Base-by-base conservation (phyloP, 2,888 invertebrate species). In the Caradrina clavipalpis region DNA sequence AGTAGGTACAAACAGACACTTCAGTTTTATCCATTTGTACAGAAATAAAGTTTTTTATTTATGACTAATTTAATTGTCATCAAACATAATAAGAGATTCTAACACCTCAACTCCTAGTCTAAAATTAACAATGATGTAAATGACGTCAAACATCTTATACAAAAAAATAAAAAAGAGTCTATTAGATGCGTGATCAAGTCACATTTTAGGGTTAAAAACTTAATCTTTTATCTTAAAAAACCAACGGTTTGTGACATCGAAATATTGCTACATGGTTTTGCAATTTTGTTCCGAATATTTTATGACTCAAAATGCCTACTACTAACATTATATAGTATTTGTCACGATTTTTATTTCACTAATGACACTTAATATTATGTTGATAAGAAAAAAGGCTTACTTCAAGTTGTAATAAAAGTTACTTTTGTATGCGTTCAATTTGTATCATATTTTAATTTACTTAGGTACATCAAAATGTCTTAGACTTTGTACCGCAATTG, bases 191-290 rank as follows among this genome's bases (percentile, higher is more conserved):
- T 73, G 65, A 66, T 78, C 79, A 72, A 76, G 59, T 69, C 75
- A 82, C 78, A 82, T 86, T 86, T 84, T 80, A 80, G 77, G 73
- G 76, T 76, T 78, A 69, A 74, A 78, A 78, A 82, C 73, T 77
- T 82, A 83, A 85, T 86, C 84, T 87, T 87, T 86, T 80, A 75
- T 73, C 72, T 73, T 53, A 47, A 64, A 35, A 45, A 61, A 60
- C 65, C 71, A 82, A 83, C 81, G 82, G 85, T 70, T 70, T 51
- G 62, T 73, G 92, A 91, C 91, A 76, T 76, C 61, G 83, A 92
- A 81, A 89, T 87, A 92, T 92, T 87, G 84, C 73, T 79, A 91
- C 92, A 92, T 69, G 90, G 73, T 89, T 92, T 91, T 84, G 89
- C 91, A 90, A 91, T 92, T 91, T 78, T 73, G 84, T 83, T 74